These are phyloP conservation scores for Mimumesa dahlbomi DNA, from an alignment of 2,888 invertebrate species.

Conservation along the genomic window DNA sequence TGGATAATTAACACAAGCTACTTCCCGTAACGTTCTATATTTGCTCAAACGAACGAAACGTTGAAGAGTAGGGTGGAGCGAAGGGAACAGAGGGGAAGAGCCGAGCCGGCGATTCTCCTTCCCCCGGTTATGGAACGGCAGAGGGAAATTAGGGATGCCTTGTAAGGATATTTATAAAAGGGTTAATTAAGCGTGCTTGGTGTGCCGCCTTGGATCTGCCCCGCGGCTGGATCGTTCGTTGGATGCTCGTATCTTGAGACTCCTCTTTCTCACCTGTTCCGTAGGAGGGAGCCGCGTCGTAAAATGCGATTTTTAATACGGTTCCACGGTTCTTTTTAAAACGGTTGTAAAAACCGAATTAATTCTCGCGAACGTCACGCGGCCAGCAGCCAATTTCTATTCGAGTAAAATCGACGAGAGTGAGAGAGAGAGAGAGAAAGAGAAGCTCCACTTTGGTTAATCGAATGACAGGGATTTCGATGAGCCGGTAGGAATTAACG, in stretches of 20 bases:
- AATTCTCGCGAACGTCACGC: slow-evolving; percentile 13
- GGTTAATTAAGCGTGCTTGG: slow-evolving; percentile 70
- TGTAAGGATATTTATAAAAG: slow-evolving; percentile 75
- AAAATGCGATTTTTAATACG: slow-evolving; percentile 42
- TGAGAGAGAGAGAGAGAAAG: not conserved
- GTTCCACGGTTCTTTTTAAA: slow-evolving; percentile 23
- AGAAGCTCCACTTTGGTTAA: not conserved
- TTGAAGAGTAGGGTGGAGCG: slow-evolving; percentile 34
- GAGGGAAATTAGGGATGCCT: slow-evolving; percentile 72
- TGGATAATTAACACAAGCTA: slow-evolving; percentile 73
- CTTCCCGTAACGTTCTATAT: slow-evolving; percentile 62
- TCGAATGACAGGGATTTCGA: not conserved
- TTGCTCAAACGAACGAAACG: slow-evolving; percentile 52
- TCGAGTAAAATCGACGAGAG: not conserved
- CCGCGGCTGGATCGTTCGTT: slow-evolving; percentile 40
- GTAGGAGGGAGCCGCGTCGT: slow-evolving; percentile 32
- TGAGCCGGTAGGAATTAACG: not conserved
- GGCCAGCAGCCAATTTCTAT: not conserved
- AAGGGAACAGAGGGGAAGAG: slow-evolving; percentile 9
- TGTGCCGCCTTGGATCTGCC: slow-evolving; percentile 49
- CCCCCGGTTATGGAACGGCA: slow-evolving; percentile 46
- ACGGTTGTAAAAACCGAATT: slow-evolving; percentile 19
- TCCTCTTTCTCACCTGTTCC: slow-evolving; percentile 33
- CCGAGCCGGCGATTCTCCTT: slow-evolving; percentile 47
- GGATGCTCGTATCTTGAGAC: not conserved